These are phyloP conservation scores for Actinia equina DNA, from an alignment of 64 coral and sea anemone species.

Conservation along the genomic window DNA sequence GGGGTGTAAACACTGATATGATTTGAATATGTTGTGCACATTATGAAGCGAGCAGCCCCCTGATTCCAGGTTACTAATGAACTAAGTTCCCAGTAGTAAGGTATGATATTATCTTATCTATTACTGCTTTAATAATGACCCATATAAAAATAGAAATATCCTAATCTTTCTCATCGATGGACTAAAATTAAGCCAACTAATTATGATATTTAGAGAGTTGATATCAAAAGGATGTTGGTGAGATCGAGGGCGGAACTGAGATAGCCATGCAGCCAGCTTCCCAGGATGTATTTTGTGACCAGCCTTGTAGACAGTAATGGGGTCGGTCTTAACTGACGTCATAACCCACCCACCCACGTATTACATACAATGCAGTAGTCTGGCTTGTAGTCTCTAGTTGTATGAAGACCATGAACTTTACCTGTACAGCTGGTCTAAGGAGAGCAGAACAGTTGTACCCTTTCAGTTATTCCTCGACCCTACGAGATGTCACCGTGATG, in stretches of 20 bases:
- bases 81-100: not conserved
- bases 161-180: not conserved
- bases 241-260: not conserved
- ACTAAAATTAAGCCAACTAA: not conserved
- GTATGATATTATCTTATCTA: no score
- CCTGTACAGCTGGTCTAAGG: not conserved
- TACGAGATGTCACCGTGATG: not conserved
- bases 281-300: not conserved
- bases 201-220: not conserved
- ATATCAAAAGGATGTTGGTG: not conserved
- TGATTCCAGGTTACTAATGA: not conserved
- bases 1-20: not conserved
- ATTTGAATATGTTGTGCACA: no score
- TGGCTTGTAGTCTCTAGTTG: no score
- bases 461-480: not conserved
- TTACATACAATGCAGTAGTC: no score
- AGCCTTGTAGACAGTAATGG: not conserved
- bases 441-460: not conserved
- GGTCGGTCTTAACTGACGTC: not conserved
- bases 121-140: not conserved
- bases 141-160: not conserved
- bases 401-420: not conserved
- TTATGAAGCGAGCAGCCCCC: no score
- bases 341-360: not conserved
- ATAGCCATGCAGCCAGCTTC: not conserved